phyloP scores from a whole-genome alignment of 1,140 invertebrate species.

The Drosophila subpulchrella region DNA sequence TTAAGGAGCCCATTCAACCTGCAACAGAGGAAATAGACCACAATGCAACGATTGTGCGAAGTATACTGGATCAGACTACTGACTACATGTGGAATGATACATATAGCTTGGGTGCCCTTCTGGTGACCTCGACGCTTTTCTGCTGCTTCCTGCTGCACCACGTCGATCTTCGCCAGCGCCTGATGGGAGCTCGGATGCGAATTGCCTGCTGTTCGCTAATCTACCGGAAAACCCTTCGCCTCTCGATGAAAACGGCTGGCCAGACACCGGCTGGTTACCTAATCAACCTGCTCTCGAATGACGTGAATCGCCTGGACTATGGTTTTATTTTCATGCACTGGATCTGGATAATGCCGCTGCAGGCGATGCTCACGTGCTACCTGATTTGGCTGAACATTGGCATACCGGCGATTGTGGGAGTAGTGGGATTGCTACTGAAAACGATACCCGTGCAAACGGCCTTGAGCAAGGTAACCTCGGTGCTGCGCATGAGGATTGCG shows the following conservation, averaged over 20 bases:
- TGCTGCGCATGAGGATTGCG: slow-evolving; percentile 86
- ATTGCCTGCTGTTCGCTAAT: slow-evolving; percentile 87
- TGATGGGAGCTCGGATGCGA: slow-evolving; percentile 85
- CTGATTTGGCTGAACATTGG: slow-evolving; percentile 90
- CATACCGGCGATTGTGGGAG: slow-evolving; percentile 89
- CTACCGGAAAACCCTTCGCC: slow-evolving; percentile 87
- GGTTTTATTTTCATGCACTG: slow-evolving; percentile 87
- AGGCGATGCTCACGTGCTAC: slow-evolving; percentile 86
- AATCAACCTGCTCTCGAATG: slow-evolving; percentile 94
- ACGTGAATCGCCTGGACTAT: slow-evolving; percentile 88
- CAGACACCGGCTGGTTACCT: slow-evolving; percentile 92
- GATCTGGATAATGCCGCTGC: slow-evolving; percentile 90
- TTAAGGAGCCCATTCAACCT: slow-evolving; percentile 33
- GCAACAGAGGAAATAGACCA: neutral
- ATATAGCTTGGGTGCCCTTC: slow-evolving; percentile 58
- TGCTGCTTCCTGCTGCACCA: slow-evolving; percentile 83
- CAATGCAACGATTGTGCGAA: slow-evolving; percentile 16
- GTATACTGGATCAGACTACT: slow-evolving; percentile 8
- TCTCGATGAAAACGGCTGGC: slow-evolving; percentile 88
- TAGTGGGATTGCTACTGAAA: slow-evolving; percentile 87
- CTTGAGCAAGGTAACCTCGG: slow-evolving; percentile 86
- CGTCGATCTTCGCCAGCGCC: slow-evolving; percentile 74
- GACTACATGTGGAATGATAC: slow-evolving; percentile 64
- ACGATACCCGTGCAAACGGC: slow-evolving; percentile 89
- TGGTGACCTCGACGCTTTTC: slow-evolving; percentile 73